These are phyloP conservation scores for Eristalis intricaria DNA, from an alignment of 2,888 invertebrate genomes.

Conservation along the genomic window DNA sequence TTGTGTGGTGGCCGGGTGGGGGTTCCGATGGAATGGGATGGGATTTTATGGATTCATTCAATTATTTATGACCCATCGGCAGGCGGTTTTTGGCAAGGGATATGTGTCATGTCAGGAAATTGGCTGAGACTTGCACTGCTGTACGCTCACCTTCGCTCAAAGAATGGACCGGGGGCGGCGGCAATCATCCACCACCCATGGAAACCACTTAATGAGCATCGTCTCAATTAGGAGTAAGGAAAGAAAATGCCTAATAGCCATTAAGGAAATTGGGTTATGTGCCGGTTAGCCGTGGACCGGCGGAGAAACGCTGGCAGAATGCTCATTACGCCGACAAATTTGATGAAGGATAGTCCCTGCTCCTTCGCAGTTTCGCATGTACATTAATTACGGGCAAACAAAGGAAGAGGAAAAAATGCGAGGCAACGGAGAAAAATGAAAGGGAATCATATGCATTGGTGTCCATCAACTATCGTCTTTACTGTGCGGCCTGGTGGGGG, in stretches of 20 bases:
- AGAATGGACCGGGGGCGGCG: not conserved
- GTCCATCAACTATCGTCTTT: conserved; percentile 2
- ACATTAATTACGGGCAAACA: conserved; percentile 65
- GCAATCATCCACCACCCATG: conserved; percentile 24
- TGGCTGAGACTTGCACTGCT: conserved; percentile 23
- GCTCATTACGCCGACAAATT: conserved; percentile 53
- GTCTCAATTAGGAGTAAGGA: conserved; percentile 78
- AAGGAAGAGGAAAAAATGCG: conserved; percentile 1
- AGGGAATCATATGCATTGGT: conserved; percentile 8
- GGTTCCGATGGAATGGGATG: conserved; percentile 14
- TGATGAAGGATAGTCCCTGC: conserved; percentile 57
- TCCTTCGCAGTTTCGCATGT: conserved; percentile 20
- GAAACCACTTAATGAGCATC: conserved; percentile 79
- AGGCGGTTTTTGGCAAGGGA: conserved; percentile 26
- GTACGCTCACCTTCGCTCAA: not conserved
- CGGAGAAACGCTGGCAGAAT: not conserved
- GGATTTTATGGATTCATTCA: conserved; percentile 73
- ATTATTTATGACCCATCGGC: conserved; percentile 77
- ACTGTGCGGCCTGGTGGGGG: not conserved
- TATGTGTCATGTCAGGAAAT: conserved; percentile 50
- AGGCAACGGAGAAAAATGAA: conserved; percentile 41
- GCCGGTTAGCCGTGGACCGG: conserved; percentile 19
- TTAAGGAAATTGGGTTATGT: conserved; percentile 81
- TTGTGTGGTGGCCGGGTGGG: not conserved
- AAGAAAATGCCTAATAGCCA: conserved; percentile 79